Base-by-base conservation (phyloP, 2,888 invertebrate species). In the Halictus ligatus region DNA sequence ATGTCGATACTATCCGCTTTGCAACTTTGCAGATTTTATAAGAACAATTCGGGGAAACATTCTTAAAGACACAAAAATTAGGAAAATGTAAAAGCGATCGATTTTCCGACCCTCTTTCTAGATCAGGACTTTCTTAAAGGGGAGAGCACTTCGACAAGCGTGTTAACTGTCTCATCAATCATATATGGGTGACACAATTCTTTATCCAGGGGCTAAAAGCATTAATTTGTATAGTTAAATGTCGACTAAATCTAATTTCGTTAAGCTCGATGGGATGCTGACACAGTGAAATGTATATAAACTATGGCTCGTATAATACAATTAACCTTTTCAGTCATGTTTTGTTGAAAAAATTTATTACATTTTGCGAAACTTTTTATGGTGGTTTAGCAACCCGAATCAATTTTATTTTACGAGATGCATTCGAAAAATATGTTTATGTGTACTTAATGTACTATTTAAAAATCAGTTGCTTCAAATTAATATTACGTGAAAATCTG, bases 71-170 rank as follows among this genome's bases (percentile, higher is more conserved):
- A 13, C 12, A 12, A 25, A 25, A 12, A 60, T 15, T 13, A 2
- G 13, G 15, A 5, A 60, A 60, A 25, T 60, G 58, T 58, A 13
- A 60, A 1, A 15, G 25, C 13, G 25, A 29, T 60, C 29, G 60
- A 60, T 60, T 60, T n/a, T 25, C 60, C 60, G 15, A 15, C 25
- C 60, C 25, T 15, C 29, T n/a, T 60, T 60, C 29, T 25, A 60
- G 25, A 60, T 25, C 54, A 21, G 29, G 25, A 48, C 82, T 58
- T 80, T 18, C 73, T 73, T 46, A 75, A 81, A 76, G 60, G 72
- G 43, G 46, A 2, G 1, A 48, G 60, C 69, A 75, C 35, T 69
- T 79, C 46, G 40, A 71, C 25, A 40, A 50, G n/a, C 43, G 67
- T 29, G 67, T 50, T 46, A 46, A 35, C 75, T 54, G 18, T 43